phyloP scores from a whole-genome alignment of 2,113 vertebrate genomes.

The Anarhynchus alexandrinus region DNA sequence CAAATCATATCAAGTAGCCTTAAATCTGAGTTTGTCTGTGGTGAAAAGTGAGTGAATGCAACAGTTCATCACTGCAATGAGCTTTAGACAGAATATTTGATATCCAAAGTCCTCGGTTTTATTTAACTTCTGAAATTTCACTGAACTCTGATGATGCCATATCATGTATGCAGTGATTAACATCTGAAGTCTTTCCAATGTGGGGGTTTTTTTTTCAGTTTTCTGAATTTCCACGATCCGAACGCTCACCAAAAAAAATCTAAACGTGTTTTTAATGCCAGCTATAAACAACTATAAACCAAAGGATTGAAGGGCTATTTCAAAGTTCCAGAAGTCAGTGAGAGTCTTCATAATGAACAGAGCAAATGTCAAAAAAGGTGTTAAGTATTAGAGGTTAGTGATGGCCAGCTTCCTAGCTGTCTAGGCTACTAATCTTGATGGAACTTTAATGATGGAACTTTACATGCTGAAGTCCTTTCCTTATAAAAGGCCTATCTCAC shows the following conservation, averaged over 20 bases:
- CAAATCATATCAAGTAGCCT: background rate
- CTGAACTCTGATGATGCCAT: background rate
- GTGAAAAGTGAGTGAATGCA: background rate
- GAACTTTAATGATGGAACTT: background rate
- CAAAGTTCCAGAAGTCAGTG: background rate
- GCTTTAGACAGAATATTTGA: background rate
- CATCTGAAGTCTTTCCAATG: rapidly evolving
- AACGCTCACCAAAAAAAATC: background rate
- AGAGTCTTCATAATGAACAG: background rate
- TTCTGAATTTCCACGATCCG: background rate
- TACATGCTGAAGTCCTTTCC: background rate
- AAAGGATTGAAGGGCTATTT: background rate
- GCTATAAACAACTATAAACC: background rate
- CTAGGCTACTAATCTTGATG: background rate
- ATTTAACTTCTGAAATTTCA: background rate
- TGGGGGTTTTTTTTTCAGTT: background rate
- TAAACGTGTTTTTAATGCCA: background rate
- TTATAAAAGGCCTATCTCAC: background rate
- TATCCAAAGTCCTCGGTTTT: background rate
- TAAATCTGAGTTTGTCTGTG: background rate
- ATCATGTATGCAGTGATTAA: background rate
- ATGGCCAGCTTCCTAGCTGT: background rate
- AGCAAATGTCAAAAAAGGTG: background rate
- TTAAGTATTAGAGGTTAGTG: background rate
- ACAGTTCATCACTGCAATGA: background rate